Base-by-base conservation (phyloP, 1,140 invertebrate genomes). In the Leptestheria dahalacensis region DNA sequence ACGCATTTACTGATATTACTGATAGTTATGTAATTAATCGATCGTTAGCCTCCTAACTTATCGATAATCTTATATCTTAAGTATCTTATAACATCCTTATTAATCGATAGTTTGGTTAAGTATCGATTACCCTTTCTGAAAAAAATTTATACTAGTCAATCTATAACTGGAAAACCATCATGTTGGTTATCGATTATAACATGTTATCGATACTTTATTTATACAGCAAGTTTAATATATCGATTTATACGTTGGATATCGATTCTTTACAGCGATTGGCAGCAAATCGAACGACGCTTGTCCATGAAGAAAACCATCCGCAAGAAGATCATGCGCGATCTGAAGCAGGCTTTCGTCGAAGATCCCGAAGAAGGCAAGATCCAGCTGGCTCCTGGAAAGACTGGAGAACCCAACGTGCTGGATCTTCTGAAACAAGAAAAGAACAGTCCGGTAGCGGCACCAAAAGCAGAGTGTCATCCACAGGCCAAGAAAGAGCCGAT, bases 271-370 rank as follows among this genome's bases (percentile, higher is more conserved):
- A 79, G 77, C 21, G 82, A 85, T 67, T 80, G 85, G 20, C 84
- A 86, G 68, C 85, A 86, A 9, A 70, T 88, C 48, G 86, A 88
- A 66, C 74, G 84, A 60, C 85, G 87, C 69, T 73, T 88, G 57
- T 87, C 85, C 62, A 88, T 88, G 86, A 88, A 88, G 73, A 88
- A 88, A 69, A 88, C 85, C 6, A 87, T 88, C 59, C 71, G 85
- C 48, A 88, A 87, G 71, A 87, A 88, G 71, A 87, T 88, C 65
- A 88, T 87, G 83, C 75, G 86, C 3, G 85, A 88, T 67, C 73
- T 88, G 49, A 81, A 83, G 66, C 66, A 84, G 66, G 82, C 83
- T 3, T 84, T 85, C 68, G 81, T 85, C 62, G 83, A 83, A 66
- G 81, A 84, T 66, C 53, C 26, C 12, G 53, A 9, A 41, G 26